These are phyloP conservation scores for Temnothorax rugatulus DNA, from an alignment of 2,888 invertebrate genomes.

Conservation along the genomic window DNA sequence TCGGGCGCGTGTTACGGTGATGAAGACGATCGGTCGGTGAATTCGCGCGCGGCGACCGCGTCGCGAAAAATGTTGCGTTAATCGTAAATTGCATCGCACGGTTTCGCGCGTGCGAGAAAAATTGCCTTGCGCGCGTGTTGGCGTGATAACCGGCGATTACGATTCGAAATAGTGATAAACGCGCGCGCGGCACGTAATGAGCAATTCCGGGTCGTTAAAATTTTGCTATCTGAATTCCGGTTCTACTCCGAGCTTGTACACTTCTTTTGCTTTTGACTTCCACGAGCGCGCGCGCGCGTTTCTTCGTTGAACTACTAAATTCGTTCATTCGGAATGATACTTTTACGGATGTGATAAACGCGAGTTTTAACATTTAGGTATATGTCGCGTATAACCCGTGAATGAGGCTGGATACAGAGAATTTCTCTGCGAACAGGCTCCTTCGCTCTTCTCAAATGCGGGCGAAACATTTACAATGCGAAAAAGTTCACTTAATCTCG, in stretches of 20 bases:
- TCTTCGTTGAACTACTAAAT: not conserved
- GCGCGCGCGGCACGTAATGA: slow-evolving; percentile 12
- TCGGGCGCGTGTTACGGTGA: slow-evolving; percentile 44
- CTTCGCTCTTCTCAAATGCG: not conserved
- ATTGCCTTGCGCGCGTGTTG: slow-evolving; percentile 43
- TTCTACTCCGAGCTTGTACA: not conserved
- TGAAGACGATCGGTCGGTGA: slow-evolving; percentile 47
- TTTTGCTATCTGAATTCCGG: slow-evolving; percentile 37
- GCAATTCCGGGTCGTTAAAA: slow-evolving; percentile 28
- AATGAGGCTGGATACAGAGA: not conserved
- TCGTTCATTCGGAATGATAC: not conserved
- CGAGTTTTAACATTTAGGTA: not conserved
- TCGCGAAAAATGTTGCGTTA: slow-evolving; percentile 45
- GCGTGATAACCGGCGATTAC: slow-evolving; percentile 47
- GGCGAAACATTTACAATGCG: not conserved
- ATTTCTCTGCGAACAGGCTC: not conserved
- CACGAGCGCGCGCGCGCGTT: not conserved
- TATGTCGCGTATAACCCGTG: not conserved
- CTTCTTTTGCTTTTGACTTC: not conserved
- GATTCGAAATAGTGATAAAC: slow-evolving; percentile 47
- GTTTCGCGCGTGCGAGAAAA: slow-evolving; percentile 50
- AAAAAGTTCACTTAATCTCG: slow-evolving; percentile 6
- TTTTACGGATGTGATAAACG: not conserved
- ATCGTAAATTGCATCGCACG: slow-evolving; percentile 49
- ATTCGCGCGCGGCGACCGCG: slow-evolving; percentile 34